Base-by-base conservation (phyloP, 2,888 invertebrate genomes). In the Cheilosia vulpina region DNA sequence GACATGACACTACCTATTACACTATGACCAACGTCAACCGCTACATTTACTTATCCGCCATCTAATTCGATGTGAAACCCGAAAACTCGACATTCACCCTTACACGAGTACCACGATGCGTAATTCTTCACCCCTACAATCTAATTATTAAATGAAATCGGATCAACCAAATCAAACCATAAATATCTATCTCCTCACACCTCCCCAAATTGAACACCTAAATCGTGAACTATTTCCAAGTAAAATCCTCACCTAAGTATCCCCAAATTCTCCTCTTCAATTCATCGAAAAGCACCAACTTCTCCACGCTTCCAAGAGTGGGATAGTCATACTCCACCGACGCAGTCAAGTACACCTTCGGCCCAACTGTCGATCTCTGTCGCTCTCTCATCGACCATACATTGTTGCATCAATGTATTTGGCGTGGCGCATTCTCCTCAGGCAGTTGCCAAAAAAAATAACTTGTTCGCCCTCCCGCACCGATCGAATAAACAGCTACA, bases 211-310 rank as follows among this genome's bases (percentile, higher is more conserved):
- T 38, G 1, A 4, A 1, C 13, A 13, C 38, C 38, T 13, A 11
- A 13, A 13, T 4, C 11, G 13, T 13, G 2, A 13, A 38, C 19
- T n/a, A 75, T 45, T 34, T 27, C 45, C 13, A 58, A 77, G 85
- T 77, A 31, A 68, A 85, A 77, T 60, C 58, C 52, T 68, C 85
- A 81, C 76, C 66, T 85, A 85, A 81, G 58, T 71, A 45, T 81
- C 68, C 85, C 66, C 45, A 71, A 84, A 80, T 60, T 58, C 73
- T 38, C 53, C 73, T 45, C 63, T 21, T 53, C 27, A 34, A 58
- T 65, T 68, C 62, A 68, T 62, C 45, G 24, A 66, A 57, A 65
- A 58, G 69, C 73, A 45, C 75, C 47, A 47, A 72, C 71, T 55
- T 60, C 75, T 60, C 73, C 19, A 5, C 76, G 76, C 75, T 76